Evolutionary conservation across 2,797 vertebrate genomes (phyloP), one percentile per base, ranked within the genome.

Genomic region (Falco peregrinus): DNA sequence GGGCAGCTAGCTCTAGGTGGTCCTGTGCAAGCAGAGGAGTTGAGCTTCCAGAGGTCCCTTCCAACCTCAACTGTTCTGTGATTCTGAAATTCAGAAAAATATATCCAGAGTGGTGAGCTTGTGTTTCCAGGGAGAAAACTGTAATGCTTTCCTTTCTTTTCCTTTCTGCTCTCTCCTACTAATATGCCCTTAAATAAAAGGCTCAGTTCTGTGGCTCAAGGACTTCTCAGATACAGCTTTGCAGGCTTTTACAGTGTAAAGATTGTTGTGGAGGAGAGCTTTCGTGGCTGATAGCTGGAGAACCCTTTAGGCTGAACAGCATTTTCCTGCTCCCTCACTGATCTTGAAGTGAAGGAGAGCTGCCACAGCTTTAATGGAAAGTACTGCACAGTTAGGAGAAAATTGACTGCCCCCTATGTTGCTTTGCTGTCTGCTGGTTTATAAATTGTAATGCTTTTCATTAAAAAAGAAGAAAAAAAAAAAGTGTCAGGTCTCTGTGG

Each of bases 361-460:
- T 93, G 82, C 92, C 81, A 80, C 35, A 75, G 82, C 79, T 93
- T 95, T 94, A 92, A 81, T 86, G 69, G 92, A 63, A 91, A 92
- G 78, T 71, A 75, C 87, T 88, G 87, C 89, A 45, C 89, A 88
- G 93, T 95, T 81, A 93, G 90, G 91, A 94, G 92, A 88, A 96
- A 93, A 97, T 84, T 94, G 96, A 93, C 79, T 81, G 87, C 84
- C 69, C 79, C 76, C 77, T 71, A n/a, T 88, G 87, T 84, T 85
- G 87, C 93, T 95, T 96, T 96, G 83, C 95, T 96, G 70, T 89
- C 91, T 88, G 73, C 89, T 96, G 92, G 76, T 91, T 96, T 97
- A 89, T 97, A 94, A 96, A 97, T 89, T 84, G 94, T 76, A 93
- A 95, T 93, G 79, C 93, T 96, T 96, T 93, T 96, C 89, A 95